Conservation (phyloP, 2,888 invertebrate species). For the Lasioglossum villosulum region DNA sequence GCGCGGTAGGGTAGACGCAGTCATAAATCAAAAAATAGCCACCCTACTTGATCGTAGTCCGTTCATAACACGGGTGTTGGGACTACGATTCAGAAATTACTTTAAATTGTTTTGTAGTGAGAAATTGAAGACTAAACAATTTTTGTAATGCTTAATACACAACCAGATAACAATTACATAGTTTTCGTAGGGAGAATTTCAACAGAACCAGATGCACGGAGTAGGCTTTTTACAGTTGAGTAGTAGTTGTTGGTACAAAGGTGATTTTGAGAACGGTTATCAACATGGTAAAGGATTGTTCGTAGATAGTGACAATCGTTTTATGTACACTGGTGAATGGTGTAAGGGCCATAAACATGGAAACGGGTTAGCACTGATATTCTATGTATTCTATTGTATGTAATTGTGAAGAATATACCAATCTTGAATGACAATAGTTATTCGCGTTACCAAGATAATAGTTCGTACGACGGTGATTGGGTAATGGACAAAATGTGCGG, state of each 20-base stretch:
- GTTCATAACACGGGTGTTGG: too few relatives aligned
- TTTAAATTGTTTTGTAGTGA: background rate
- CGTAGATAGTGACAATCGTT: slow-evolving; percentile 64
- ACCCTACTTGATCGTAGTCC: too few relatives aligned
- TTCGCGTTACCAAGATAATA: slow-evolving; percentile 75
- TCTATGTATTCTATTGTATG: background rate
- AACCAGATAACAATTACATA: background rate
- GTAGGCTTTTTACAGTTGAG: slow-evolving; percentile 86
- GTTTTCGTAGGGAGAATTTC: slow-evolving; percentile 86
- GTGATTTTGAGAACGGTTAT: slow-evolving; percentile 86
- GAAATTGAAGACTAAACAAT: background rate
- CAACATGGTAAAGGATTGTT: slow-evolving; percentile 84
- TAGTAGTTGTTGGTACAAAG: slow-evolving; percentile 87
- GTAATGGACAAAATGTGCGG: slow-evolving; percentile 84
- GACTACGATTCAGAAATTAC: too few relatives aligned
- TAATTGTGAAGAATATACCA: background rate
- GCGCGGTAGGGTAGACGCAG: too few relatives aligned
- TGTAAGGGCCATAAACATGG: slow-evolving; percentile 82
- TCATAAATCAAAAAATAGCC: too few relatives aligned
- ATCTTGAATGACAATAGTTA: slow-evolving; percentile 55
- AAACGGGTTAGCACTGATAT: slow-evolving; percentile 76
- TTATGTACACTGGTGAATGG: slow-evolving; percentile 84
- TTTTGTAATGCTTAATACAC: background rate
- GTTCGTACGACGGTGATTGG: slow-evolving; percentile 85
- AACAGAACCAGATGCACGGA: slow-evolving; percentile 86